These are phyloP conservation scores for Dasyurus viverrinus DNA, from an alignment of 2,113 vertebrate genomes.

Conservation along the genomic window DNA sequence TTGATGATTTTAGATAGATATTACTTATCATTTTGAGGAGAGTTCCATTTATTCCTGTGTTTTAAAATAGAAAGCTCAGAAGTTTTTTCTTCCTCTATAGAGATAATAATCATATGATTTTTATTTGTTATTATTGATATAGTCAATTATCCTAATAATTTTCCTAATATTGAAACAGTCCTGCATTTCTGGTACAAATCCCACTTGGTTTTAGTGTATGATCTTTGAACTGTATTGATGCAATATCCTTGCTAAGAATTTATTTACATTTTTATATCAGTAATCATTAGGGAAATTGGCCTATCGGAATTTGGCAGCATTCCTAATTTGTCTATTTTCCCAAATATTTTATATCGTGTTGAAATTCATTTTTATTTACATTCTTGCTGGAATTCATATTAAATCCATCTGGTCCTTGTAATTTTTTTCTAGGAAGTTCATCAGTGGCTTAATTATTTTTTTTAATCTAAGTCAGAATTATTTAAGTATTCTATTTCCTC, in stretches of 20 bases:
- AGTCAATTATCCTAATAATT: background rate
- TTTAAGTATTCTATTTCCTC: background rate
- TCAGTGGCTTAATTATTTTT: background rate
- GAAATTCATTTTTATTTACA: background rate
- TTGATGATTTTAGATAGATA: background rate
- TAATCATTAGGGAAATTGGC: background rate
- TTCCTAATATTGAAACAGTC: too few species aligned
- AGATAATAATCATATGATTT: background rate
- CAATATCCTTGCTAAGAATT: background rate
- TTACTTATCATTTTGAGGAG: background rate
- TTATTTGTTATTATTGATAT: background rate
- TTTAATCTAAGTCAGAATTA: background rate
- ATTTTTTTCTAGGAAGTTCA: background rate
- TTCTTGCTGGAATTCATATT: background rate
- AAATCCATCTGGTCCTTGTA: background rate
- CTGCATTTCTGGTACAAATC: background rate
- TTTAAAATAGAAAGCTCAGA: background rate
- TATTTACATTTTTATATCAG: background rate
- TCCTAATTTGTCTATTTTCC: background rate
- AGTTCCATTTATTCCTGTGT: background rate
- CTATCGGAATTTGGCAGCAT: background rate
- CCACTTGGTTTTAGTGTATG: background rate
- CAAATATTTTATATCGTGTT: background rate
- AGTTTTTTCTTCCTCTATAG: too few species aligned
- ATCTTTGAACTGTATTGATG: background rate